Evolutionary conservation across 2,113 vertebrate genomes (phyloP).

Genomic region (Rhinogobius similis): DNA sequence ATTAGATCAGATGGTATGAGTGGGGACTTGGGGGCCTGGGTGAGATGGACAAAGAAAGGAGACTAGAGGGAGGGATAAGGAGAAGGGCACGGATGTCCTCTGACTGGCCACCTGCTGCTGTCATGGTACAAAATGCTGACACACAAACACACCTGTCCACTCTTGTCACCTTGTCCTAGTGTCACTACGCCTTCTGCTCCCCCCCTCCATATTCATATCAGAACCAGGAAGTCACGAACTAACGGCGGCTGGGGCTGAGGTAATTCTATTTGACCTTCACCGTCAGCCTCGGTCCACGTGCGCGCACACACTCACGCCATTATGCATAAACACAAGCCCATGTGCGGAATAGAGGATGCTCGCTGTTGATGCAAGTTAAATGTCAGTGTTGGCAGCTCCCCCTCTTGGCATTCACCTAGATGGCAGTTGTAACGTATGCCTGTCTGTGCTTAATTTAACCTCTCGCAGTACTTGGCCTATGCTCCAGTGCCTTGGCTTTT

Average conservation of each 20-base stretch:
- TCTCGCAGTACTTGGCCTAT: conserved; percentile 20
- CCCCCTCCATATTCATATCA: conserved; percentile 75
- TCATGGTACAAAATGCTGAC: conserved; percentile 71
- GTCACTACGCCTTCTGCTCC: conserved; percentile 71
- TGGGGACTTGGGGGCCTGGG: conserved; percentile 42
- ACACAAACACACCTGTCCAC: conserved; percentile 67
- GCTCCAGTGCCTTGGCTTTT: conserved; percentile 34
- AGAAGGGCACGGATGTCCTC: conserved; percentile 72
- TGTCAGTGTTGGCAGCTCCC: conserved; percentile 75
- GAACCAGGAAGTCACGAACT: conserved; percentile 46
- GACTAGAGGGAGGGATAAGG: conserved; percentile 48
- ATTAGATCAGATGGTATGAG: conserved; percentile 32
- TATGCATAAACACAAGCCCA: conserved; percentile 54
- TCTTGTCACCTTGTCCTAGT: conserved; percentile 73
- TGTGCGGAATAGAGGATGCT: conserved; percentile 36
- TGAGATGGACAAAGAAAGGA: conserved; percentile 49
- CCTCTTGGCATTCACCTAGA: conserved; percentile 68
- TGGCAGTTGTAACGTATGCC: conserved; percentile 48
- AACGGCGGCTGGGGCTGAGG: conserved; percentile 42
- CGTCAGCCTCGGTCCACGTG: conserved; percentile 39
- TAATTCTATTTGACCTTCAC: conserved; percentile 66
- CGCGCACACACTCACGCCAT: conserved; percentile 29
- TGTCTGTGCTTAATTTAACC: conserved; percentile 61
- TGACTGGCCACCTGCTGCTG: conserved; percentile 74
- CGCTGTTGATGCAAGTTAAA: conserved; percentile 67